These are phyloP conservation scores for Drosophila subquinaria DNA, from an alignment of 2,888 invertebrate species.

Conservation along the genomic window DNA sequence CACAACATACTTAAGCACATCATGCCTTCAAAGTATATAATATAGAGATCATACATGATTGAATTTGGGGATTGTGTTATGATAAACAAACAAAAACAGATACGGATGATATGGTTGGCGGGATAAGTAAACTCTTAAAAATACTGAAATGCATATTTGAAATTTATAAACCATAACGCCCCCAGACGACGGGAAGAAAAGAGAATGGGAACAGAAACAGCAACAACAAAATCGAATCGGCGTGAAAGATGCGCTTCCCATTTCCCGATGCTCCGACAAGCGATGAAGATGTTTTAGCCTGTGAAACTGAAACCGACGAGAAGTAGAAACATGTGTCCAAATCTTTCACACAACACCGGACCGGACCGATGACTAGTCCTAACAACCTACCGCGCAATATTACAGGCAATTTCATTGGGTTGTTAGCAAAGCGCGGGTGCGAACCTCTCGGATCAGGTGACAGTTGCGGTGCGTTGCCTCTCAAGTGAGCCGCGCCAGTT, in stretches of 20 bases:
- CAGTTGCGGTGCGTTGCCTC: conserved; percentile 76
- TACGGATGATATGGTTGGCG: conserved; percentile 61
- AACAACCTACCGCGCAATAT: conserved; percentile 42
- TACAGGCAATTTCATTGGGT: conserved; percentile 59
- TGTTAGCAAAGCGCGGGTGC: conserved; percentile 59
- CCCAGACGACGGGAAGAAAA: conserved; percentile 33
- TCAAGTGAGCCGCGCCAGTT: conserved; percentile 76
- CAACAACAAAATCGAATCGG: conserved; percentile 41
- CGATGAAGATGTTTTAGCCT: conserved; percentile 25
- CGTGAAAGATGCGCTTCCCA: conserved; percentile 71
- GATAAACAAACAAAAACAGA: conserved; percentile 70
- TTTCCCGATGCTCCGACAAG: conserved; percentile 41
- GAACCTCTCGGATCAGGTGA: conserved; percentile 77
- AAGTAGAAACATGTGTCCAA: conserved; percentile 73
- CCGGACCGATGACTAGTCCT: conserved; percentile 42
- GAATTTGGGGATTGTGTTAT: conserved; percentile 56
- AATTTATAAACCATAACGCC: conserved; percentile 78
- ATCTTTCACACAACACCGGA: conserved; percentile 29
- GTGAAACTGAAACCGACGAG: conserved; percentile 62
- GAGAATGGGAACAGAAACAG: conserved; percentile 16
- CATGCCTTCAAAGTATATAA: conserved; percentile 8
- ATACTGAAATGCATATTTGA: conserved; percentile 57
- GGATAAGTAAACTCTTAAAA: conserved; percentile 49
- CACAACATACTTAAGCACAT: conserved; percentile 14
- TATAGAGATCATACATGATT: conserved; percentile 57